Base-by-base conservation (phyloP, 2,797 vertebrate genomes). In the Sebastiscus tertius region DNA sequence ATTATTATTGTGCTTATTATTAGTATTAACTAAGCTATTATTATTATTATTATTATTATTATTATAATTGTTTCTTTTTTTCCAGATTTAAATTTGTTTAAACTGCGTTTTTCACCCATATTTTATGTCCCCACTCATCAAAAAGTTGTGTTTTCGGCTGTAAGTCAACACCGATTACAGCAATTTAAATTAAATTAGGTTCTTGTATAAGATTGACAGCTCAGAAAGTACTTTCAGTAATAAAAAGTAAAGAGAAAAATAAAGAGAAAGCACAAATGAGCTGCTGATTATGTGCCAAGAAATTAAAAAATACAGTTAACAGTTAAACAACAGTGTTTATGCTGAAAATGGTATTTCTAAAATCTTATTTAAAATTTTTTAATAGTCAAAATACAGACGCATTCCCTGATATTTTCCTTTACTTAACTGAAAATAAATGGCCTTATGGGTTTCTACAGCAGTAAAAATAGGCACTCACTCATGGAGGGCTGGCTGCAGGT, bases 401-500 rank as follows among this genome's bases (percentile, higher is more conserved):
- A 70, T 56, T 20, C n/a, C 2, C 75, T 54, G 22, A 4, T 0
- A 8, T 54, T 16, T 24, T 54, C 4, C 6, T 31, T 2, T 18
- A 49, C 5, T 6, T 69, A 22, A 54, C 5, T 73, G 5, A 13
- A 56, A 46, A 70, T 9, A 26, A 46, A 46, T 16, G 6, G 1
- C 14, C 2, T 22, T 29, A 4, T 16, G 18, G 10, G 6, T 39
- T 60, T 60, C 14, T 42, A 72, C 8, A 29, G 18, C 22, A n/a
- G 9, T 1, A 63, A 12, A 6, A 55, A 29, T 1, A 29, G 9
- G 10, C 8, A 92, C 96, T 95, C 84, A 96, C 95, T 87, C 87
- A 95, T 95, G 10, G 95, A 96, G 27, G 96, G 93, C 84, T 95
- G 96, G 33, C 94, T 92, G 31, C 92, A 90, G 0, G 68, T 75